Evolutionary conservation across 2,113 vertebrate genomes (phyloP), one percentile per base, ranked within the genome.

Genomic region (Aythya baeri): DNA sequence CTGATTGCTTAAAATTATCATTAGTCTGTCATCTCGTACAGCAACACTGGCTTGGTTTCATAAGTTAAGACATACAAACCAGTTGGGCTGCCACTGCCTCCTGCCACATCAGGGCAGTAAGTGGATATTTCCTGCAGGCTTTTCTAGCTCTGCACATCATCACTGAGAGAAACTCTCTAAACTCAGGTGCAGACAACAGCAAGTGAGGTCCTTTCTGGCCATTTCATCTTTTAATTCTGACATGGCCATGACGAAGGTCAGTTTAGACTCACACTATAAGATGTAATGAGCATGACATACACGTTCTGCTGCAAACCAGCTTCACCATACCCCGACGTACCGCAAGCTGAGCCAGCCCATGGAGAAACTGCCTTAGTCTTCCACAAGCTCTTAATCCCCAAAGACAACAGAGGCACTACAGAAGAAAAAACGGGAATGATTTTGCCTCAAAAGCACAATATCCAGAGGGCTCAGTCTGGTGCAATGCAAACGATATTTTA

Each of bases 211-310:
- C 20, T 67, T 83, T 52, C 65, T 78, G 63, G 5, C 9, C 32
- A 26, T 0, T 0, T 6, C 11, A 23, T 2, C 3, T 54, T 70
- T 83, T 43, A 74, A 75, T 68, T 81, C 26, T 2, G 3, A 11
- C 57, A 17, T 11, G 13, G 13, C 13, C 29, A 31, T 21, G 44
- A 31, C 52, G 27, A 73, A 75, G 31, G 26, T 57, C 1, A 3
- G 2, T 83, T 78, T 29, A 82, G 41, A 83, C 4, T 11, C 52
- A 57, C 7, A 63, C 11, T 20, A 8, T n/a, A 70, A 70, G 27
- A 41, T 59, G 46, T 13, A 46, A 34, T 13, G 23, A 7, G 26
- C 13, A 6, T 25, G 25, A 50, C 21, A 12, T 21, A 20, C 2
- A 10, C 16, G 11, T 88, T 61, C 32, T 23, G 10, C 7, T 44